Evolutionary conservation across 2,888 invertebrate genomes (phyloP).

Genomic region (Andrena haemorrhoa): DNA sequence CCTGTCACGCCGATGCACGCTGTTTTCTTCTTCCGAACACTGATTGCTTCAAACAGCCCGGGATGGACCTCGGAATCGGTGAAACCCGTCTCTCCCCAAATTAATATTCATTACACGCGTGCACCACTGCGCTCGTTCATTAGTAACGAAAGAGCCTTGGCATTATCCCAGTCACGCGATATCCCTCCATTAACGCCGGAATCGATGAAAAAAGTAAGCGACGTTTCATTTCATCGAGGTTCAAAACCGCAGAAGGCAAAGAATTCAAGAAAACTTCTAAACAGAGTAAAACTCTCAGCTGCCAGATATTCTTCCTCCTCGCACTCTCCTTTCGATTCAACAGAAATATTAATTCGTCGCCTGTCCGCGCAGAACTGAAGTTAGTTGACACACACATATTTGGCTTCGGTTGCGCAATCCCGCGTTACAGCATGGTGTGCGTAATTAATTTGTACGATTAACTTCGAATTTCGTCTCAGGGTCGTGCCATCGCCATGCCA

Average conservation of each 20-base stretch:
- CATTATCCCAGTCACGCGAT: constrained; percentile 28
- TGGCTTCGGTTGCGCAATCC: background rate
- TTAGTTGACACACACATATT: background rate
- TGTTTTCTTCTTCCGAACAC: background rate
- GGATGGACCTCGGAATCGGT: background rate
- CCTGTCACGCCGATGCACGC: constrained; percentile 4
- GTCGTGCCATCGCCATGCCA: background rate
- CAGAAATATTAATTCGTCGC: background rate
- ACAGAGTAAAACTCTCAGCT: background rate
- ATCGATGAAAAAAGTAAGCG: background rate
- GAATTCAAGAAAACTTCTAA: background rate
- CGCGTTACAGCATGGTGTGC: background rate
- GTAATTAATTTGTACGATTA: constrained; percentile 25
- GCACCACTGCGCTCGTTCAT: constrained; percentile 3
- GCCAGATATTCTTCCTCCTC: background rate
- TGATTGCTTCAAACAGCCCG: constrained; percentile 9
- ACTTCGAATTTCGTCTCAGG: constrained; percentile 11
- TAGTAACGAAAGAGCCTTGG: constrained; percentile 17
- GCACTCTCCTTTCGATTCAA: background rate
- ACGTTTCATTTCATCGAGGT: background rate
- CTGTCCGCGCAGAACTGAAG: background rate
- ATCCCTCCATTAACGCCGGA: background rate
- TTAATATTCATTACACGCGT: constrained; percentile 30
- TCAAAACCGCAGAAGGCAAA: no score
- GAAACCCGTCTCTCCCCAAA: constrained; percentile 10